Evolutionary conservation across 2,888 invertebrate species (phyloP).

Genomic region (Tipula vernalis): DNA sequence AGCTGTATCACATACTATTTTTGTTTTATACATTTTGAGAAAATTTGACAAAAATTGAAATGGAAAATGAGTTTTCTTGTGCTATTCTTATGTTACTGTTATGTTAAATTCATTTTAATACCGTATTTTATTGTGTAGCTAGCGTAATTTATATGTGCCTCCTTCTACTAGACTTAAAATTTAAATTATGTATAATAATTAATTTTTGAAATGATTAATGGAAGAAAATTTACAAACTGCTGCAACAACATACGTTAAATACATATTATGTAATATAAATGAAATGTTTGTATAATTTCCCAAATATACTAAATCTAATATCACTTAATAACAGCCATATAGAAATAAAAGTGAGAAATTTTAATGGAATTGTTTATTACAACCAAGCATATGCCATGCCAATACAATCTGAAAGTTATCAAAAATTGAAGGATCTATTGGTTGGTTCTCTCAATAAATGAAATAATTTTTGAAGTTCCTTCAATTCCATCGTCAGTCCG

Average conservation of each 20-base stretch:
- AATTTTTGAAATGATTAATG: background rate
- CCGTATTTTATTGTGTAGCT: background rate
- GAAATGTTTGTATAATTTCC: no score
- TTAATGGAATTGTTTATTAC: no score
- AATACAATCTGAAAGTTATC: no score
- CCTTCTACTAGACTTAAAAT: background rate
- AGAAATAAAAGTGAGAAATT: no score
- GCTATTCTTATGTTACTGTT: background rate
- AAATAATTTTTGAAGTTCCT: no score
- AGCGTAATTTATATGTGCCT: background rate
- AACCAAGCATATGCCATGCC: no score
- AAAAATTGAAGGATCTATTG: no score
- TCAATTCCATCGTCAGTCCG: no score
- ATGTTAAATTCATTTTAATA: conserved; percentile 12
- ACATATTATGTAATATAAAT: background rate
- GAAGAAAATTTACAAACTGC: background rate
- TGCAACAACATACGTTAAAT: background rate
- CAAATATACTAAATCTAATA: no score
- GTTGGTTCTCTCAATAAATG: no score
- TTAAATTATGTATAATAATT: background rate
- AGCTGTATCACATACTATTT: background rate
- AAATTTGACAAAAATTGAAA: background rate
- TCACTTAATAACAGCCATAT: no score
- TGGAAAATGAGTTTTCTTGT: background rate
- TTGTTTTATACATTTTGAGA: background rate